Conservation (phyloP, 2,113 vertebrate species). For the Otus sunia region DNA sequence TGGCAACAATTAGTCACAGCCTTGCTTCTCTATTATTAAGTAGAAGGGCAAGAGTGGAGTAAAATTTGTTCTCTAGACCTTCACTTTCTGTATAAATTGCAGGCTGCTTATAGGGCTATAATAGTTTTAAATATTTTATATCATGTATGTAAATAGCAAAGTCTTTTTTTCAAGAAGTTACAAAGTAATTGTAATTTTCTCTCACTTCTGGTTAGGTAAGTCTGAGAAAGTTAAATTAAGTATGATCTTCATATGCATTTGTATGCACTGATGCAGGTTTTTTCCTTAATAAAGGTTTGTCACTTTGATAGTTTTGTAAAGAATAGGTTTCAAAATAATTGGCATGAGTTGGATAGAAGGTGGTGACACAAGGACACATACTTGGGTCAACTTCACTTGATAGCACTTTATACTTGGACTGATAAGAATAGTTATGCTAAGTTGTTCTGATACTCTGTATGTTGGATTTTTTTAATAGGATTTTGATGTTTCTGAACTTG, state of each 20-base stretch:
- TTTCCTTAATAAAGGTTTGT: neutral
- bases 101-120: neutral
- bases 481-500: neutral
- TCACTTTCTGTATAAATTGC: neutral
- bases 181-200: neutral
- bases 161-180: neutral
- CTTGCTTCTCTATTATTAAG: neutral
- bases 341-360: neutral
- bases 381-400: neutral
- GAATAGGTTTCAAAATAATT: neutral
- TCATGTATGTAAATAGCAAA: neutral
- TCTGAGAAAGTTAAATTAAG: neutral
- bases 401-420: neutral
- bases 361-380: neutral
- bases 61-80: neutral
- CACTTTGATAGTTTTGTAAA: neutral
- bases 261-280: neutral
- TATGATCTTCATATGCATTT: neutral
- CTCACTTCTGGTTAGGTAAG: neutral
- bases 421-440: neutral
- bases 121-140: neutral
- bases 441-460: neutral
- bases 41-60: neutral
- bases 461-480: neutral
- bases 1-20: neutral